Evolutionary conservation across 2,797 vertebrate species (phyloP).

Genomic region (Masticophis lateralis): DNA sequence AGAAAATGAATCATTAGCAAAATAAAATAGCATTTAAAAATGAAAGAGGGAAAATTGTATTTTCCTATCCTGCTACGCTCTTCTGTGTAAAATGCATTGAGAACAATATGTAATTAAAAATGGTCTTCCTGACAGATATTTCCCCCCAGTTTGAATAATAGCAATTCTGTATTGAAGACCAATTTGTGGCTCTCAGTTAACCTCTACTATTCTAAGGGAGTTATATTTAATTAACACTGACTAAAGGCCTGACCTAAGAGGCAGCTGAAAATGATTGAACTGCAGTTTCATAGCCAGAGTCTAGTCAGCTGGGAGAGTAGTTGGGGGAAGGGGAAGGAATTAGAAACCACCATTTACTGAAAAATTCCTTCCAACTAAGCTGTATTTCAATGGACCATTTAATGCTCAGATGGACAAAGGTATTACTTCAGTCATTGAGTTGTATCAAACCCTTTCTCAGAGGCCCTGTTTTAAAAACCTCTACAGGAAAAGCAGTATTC

Average conservation of each 20-base stretch:
- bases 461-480: conserved; percentile 73
- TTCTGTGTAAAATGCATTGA: conserved; percentile 56
- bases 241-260: conserved; percentile 85
- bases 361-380: conserved; percentile 79
- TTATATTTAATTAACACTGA: conserved; percentile 92
- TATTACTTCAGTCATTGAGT: conserved; percentile 81
- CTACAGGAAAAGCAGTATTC: conserved; percentile 74
- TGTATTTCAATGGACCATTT: conserved; percentile 81
- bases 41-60: conserved; percentile 37
- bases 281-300: conserved; percentile 77
- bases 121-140: conserved; percentile 38
- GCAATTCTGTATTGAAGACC: conserved; percentile 59
- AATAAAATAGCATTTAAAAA: conserved; percentile 45
- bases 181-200: conserved; percentile 77
- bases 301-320: conserved; percentile 74
- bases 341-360: conserved; percentile 73
- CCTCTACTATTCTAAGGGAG: conserved; percentile 81
- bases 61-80: conserved; percentile 25
- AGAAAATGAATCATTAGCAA: conserved; percentile 58
- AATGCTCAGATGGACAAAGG: conserved; percentile 84
- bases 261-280: conserved; percentile 79
- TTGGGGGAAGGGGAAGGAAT: conserved; percentile 46
- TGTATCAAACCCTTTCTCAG: conserved; percentile 78
- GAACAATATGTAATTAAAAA: conserved; percentile 27
- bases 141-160: conserved; percentile 42